phyloP scores from a whole-genome alignment of 2,888 invertebrate genomes.

The Drosophila infuscata region DNA sequence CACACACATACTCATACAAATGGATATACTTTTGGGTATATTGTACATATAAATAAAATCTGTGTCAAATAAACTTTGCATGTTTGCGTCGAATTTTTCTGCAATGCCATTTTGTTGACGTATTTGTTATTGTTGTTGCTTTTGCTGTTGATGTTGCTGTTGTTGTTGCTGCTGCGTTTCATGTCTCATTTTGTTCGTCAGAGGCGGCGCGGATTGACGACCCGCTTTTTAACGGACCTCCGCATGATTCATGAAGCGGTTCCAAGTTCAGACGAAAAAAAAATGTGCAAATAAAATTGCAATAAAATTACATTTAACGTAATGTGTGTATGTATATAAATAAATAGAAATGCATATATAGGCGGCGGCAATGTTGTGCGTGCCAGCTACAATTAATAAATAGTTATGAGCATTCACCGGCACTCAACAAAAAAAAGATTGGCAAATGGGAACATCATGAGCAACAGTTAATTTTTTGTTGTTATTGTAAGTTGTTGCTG shows the following conservation, averaged over 20 bases:
- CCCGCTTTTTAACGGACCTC: conserved; percentile 59
- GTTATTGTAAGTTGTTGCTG: conserved; percentile 6
- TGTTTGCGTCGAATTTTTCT: conserved; percentile 71
- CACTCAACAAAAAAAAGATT: conserved; percentile 47
- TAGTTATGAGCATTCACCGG: conserved; percentile 30
- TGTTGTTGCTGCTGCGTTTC: conserved; percentile 40
- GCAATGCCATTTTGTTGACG: conserved; percentile 52
- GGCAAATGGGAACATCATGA: conserved; percentile 38
- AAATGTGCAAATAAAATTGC: conserved; percentile 62
- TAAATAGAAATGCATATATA: conserved; percentile 4
- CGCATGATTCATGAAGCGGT: conserved; percentile 75
- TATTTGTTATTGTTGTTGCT: conserved; percentile 37
- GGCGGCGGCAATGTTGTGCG: conserved; percentile 54
- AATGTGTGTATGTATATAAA: background rate
- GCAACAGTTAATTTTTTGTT: conserved; percentile 49
- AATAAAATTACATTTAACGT: conserved; percentile 50
- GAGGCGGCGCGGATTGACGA: conserved; percentile 45
- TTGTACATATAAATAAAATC: conserved; percentile 52
- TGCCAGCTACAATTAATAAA: conserved; percentile 66
- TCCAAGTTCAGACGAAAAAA: conserved; percentile 66
- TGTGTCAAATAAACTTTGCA: conserved; percentile 79
- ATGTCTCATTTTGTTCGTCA: conserved; percentile 46
- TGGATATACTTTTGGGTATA: conserved; percentile 7
- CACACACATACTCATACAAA: background rate
- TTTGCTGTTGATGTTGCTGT: conserved; percentile 41